These are phyloP conservation scores for Sterrhoptilus dennistouni DNA, from an alignment of 2,113 vertebrate genomes.

Conservation along the genomic window DNA sequence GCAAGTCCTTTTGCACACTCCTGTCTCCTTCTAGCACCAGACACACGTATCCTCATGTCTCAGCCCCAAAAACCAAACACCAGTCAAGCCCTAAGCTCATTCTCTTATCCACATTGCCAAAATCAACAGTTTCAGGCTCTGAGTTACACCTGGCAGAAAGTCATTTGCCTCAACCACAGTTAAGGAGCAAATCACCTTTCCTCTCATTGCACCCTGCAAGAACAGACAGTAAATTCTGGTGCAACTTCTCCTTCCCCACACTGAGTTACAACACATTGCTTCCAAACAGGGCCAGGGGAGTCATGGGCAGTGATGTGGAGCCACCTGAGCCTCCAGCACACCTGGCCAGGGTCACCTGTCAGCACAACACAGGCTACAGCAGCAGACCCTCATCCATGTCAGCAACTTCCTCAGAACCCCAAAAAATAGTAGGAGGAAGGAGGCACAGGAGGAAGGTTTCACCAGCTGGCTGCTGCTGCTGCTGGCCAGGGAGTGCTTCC, in stretches of 20 bases:
- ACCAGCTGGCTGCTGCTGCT: not conserved
- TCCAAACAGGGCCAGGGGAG: not conserved
- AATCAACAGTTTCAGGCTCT: not conserved
- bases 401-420: not conserved
- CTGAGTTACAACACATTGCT: not conserved
- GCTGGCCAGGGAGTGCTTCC: not conserved
- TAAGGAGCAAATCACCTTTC: not conserved
- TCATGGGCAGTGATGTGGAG: not conserved
- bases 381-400: fast-evolving
- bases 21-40: not conserved
- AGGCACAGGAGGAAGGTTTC: not conserved
- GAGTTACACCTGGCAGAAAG: not conserved
- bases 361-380: not conserved
- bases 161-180: not conserved
- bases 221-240: not conserved
- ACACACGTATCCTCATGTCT: not conserved
- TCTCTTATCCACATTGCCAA: not conserved
- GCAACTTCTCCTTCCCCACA: not conserved
- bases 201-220: not conserved
- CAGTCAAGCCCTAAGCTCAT: not conserved
- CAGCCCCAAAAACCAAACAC: not conserved
- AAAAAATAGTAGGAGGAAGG: not conserved
- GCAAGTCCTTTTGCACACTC: not conserved
- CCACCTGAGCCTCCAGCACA: not conserved
- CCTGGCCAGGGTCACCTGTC: not conserved